These are phyloP conservation scores for Phyto melanocephala DNA, from an alignment of 2,888 invertebrate species.

Conservation along the genomic window DNA sequence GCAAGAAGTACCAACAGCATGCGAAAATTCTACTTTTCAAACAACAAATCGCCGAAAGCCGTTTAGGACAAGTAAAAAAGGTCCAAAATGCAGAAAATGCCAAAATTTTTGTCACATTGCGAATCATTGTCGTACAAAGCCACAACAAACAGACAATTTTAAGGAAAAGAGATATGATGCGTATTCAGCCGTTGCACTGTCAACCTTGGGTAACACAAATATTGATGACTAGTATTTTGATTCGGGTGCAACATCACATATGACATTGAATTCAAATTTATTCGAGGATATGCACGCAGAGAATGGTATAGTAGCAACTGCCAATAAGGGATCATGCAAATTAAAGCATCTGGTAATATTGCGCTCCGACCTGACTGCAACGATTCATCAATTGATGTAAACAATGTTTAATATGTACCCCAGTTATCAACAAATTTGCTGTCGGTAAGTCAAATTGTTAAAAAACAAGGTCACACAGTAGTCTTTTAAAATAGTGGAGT, in stretches of 20 bases:
- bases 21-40: slow-evolving; percentile 18
- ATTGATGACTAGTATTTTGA: slow-evolving; percentile 12
- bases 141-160: background rate
- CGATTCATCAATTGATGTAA: background rate
- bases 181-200: slow-evolving; percentile 8
- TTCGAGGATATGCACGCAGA: background rate
- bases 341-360: background rate
- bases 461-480: slow-evolving; percentile 37
- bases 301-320: background rate
- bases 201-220: slow-evolving; percentile 1
- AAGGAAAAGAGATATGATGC: slow-evolving; percentile 13
- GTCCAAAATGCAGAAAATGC: slow-evolving; percentile 42
- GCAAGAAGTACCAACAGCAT: slow-evolving; percentile 7
- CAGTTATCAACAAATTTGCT: slow-evolving; percentile 42
- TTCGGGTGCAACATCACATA: slow-evolving; percentile 20
- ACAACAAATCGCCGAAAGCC: background rate
- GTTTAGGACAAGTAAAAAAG: background rate
- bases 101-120: slow-evolving; percentile 51
- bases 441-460: slow-evolving; percentile 43
- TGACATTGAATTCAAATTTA: slow-evolving; percentile 5
- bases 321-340: background rate
- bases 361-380: background rate
- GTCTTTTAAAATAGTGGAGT: slow-evolving; percentile 31
- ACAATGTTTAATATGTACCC: slow-evolving; percentile 22
- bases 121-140: background rate